Evolutionary conservation across 2,113 vertebrate genomes (phyloP).

Genomic region (Nothobranchius kuhntae): DNA sequence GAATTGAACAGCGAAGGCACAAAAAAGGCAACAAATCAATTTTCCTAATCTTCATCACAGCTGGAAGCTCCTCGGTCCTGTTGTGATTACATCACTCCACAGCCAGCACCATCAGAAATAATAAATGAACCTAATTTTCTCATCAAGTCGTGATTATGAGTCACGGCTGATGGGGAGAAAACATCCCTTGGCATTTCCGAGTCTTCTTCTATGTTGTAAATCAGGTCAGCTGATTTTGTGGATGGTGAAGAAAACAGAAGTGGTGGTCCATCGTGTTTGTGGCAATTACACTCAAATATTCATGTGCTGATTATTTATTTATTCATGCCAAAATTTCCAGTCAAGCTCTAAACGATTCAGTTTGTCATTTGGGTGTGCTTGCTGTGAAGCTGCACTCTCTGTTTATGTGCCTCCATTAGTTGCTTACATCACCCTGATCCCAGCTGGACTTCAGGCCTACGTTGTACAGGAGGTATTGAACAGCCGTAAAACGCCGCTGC

Average conservation of each 20-base stretch:
- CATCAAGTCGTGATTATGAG: too few relatives aligned
- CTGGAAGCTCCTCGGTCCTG: too few relatives aligned
- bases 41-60: too few relatives aligned
- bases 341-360: conserved; percentile 19
- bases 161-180: too few relatives aligned
- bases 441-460: background rate
- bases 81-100: too few relatives aligned
- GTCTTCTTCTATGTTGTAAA: too few relatives aligned
- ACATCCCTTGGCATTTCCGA: too few relatives aligned
- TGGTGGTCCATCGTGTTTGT: conserved; percentile 28
- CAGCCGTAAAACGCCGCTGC: background rate
- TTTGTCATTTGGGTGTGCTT: conserved; percentile 13
- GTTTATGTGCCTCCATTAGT: conserved; percentile 13
- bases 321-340: conserved; percentile 62
- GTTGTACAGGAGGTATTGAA: background rate
- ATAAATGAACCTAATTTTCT: too few relatives aligned
- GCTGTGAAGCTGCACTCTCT: conserved; percentile 18
- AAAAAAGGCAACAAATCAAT: too few relatives aligned
- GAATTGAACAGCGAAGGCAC: background rate
- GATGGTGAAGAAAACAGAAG: background rate
- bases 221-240: too few relatives aligned
- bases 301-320: conserved; percentile 63
- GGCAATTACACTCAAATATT: conserved; percentile 56
- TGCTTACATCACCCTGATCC: background rate
- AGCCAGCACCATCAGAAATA: too few relatives aligned